Evolutionary conservation across 2,797 vertebrate species (phyloP), one percentile per base, ranked within the genome.

Genomic region (Sciurus vulgaris): DNA sequence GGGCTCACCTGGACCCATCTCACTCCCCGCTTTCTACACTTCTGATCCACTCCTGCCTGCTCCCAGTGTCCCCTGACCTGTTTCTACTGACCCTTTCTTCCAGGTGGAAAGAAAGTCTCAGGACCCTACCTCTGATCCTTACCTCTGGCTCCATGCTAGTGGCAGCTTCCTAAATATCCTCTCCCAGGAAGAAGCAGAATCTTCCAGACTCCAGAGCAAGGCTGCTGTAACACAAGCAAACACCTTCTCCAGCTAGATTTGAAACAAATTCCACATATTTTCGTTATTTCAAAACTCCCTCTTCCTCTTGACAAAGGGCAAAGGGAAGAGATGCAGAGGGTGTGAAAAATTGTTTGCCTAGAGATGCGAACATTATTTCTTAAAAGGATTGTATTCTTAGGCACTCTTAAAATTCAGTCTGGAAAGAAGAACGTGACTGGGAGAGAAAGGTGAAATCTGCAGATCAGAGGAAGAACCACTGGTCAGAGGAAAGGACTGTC

Each of bases 231-330:
- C 7, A 59, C 38, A 54, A 72, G 35, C 59, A 47, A 56, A 89
- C 22, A 30, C 2, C 26, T 70, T 33, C 28, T 73, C 59, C 44
- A 56, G 67, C 51, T 74, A 54, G 47, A 63, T 51, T 6, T 61
- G 30, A 79, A 79, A n/a, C 73, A 65, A 76, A 89, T 35, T 33
- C 7, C 51, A 41, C 20, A 49, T 41, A 90, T 61, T 70, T 14
- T 30, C 49, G 5, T 44, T 18, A 86, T 30, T 93, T 41, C 20
- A 49, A 74, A 38, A 91, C 63, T 38, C 26, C 51, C 63, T 69
- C 63, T 91, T 90, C n/a, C 72, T 83, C 90, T 74, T 33, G 44
- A 65, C 54, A 69, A 86, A 86, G 13, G 11, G n/a, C 35, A 26
- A 91, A 15, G 35, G 63, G 28, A 22, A 74, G 18, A 70, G 26